Evolutionary conservation across 2,113 vertebrate genomes (phyloP).

Genomic region (Odocoileus virginianus): DNA sequence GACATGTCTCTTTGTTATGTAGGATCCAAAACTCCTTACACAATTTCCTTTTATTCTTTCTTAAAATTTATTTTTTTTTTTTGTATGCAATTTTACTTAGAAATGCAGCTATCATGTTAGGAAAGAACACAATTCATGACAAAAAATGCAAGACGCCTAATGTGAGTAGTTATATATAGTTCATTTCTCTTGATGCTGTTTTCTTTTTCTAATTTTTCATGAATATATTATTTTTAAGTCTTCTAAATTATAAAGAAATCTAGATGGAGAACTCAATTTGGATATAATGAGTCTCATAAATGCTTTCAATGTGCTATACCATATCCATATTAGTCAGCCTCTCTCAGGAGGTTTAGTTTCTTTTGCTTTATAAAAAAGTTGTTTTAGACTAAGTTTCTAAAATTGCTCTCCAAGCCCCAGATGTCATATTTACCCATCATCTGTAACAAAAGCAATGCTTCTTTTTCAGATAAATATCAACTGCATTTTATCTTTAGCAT

Average conservation of each 20-base stretch:
- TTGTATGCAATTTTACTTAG: not conserved
- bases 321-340: not conserved
- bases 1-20: not conserved
- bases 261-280: not conserved
- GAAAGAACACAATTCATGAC: not conserved
- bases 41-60: not conserved
- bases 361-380: not conserved
- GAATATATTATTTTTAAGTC: not conserved
- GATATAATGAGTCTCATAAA: not conserved
- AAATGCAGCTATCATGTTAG: not conserved
- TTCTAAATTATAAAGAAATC: not conserved
- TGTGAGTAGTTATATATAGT: not conserved
- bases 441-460: not conserved
- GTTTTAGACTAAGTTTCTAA: not conserved
- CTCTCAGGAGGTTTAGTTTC: not conserved
- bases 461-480: not conserved
- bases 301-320: not conserved
- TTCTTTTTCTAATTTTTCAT: not conserved
- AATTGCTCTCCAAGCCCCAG: not conserved
- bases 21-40: not conserved
- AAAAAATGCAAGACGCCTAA: not conserved
- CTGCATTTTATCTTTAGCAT: not conserved
- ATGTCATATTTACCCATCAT: not conserved
- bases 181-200: constrained; percentile 1
- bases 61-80: not conserved